A percentile compares a stretch with the other conserved stretches of the same genome.
Conservation (phyloP, 30 jellyfish, hydroid and myxozoan species). For the Cassiopea xamachana region DNA sequence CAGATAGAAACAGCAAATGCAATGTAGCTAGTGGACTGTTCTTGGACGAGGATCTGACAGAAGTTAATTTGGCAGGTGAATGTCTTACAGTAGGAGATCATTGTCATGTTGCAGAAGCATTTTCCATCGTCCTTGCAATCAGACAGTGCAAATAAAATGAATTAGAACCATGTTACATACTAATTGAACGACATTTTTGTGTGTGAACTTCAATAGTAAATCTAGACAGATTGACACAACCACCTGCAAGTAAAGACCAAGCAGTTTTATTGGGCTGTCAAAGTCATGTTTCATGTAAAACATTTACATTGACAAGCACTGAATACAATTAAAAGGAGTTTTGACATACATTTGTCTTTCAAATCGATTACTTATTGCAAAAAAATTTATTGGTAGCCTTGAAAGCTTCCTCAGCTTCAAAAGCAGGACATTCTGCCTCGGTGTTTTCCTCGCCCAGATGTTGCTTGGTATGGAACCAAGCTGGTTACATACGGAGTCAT, state of each 20-base stretch:
- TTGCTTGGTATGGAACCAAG: background rate
- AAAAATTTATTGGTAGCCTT: background rate
- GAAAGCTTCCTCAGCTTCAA: background rate
- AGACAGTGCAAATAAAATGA: background rate
- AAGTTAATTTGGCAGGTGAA: too few relatives aligned
- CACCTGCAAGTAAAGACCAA: constrained; percentile 13
- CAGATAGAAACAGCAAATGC: too few relatives aligned
- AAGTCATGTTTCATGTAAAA: background rate
- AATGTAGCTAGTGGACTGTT: too few relatives aligned
- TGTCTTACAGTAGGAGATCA: background rate
- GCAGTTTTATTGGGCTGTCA: background rate
- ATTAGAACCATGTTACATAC: background rate
- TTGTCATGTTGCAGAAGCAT: background rate
- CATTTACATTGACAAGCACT: background rate
- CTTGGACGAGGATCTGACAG: too few relatives aligned
- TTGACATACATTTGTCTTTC: background rate
- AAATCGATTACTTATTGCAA: background rate
- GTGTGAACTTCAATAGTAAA: background rate
- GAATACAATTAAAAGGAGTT: background rate
- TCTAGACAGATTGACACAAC: constrained; percentile 12
- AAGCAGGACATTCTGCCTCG: background rate
- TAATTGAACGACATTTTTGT: background rate
- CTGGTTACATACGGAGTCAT: constrained; percentile 14
- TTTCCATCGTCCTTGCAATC: background rate
- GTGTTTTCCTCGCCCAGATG: background rate